Base-by-base conservation (phyloP, 2,797 vertebrate species). In the Intellagama lesueurii region DNA sequence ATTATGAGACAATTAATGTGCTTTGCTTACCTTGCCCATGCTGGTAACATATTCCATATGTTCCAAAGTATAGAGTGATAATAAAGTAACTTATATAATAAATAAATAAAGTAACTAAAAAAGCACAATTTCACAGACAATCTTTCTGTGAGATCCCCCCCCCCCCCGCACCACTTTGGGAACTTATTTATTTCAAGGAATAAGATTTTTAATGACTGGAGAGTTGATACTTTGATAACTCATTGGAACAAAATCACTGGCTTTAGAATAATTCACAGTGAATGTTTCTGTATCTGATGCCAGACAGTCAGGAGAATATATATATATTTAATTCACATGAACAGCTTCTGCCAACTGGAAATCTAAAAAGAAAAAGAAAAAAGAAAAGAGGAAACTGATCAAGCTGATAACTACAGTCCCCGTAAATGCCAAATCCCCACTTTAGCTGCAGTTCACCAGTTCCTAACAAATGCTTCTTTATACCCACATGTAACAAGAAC, bases 1-100 rank as follows among this genome's bases (percentile, higher is more conserved):
- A 89, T 87, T 92, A 89, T 81, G 81, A 88, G 93, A 91, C 93
- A 80, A 82, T 92, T 93, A 95, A 91, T 92, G 90, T 87, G 87
- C 91, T 93, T 92, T 90, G 86, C 91, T 94, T 94, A 89, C 80
- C 12, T 81, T 0, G 40, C 93, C 91, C 93, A 91, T 79, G 64
- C 60, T 0, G 4, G 0, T 94, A 96, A 97, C 91, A 95, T 94
- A 79, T 95, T 96, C 94, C 95, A 93, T 92, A 94, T 95, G 95
- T 92, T 92, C 88, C 30, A 85, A 87, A 93, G 40, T 78, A 78
- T 44, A 83, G n/a, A 64, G 49, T 69, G 60, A 40, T 77, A 83
- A 68, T 70, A 78, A 30, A 47, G 60, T 49, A 77, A 69, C 4
- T 28, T 83, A 35, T 83, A 64, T 17, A 19, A 64, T 69, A 73